These are phyloP conservation scores for Ophraella communa DNA, from an alignment of 2,888 invertebrate species.

Conservation along the genomic window DNA sequence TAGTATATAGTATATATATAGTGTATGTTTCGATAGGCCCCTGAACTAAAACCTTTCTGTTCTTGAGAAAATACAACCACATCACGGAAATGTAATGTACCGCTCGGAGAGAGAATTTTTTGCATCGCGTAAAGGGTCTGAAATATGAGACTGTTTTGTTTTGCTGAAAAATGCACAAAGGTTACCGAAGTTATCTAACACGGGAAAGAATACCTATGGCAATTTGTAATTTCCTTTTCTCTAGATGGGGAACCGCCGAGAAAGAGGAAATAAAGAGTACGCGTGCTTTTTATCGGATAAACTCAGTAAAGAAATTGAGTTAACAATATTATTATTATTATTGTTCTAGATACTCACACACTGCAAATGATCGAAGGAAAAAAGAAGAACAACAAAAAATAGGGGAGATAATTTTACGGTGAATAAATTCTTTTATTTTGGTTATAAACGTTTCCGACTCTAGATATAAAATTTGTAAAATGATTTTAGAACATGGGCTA, in stretches of 20 bases:
- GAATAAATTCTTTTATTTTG: background rate
- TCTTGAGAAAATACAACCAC: background rate
- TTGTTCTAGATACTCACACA: constrained; percentile 5
- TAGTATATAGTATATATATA: too few relatives aligned
- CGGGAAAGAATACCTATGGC: constrained; percentile 15
- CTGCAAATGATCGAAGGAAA: background rate
- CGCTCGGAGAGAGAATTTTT: constrained; percentile 10
- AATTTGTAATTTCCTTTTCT: constrained; percentile 14
- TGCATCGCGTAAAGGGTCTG: background rate
- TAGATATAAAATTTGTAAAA: too few relatives aligned
- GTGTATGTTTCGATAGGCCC: background rate
- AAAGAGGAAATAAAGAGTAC: constrained; percentile 6
- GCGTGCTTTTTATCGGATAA: constrained; percentile 7
- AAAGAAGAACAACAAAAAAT: background rate
- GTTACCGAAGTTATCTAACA: constrained; percentile 9
- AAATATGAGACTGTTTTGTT: constrained; percentile 17
- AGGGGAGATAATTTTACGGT: background rate
- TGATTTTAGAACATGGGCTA: too few relatives aligned
- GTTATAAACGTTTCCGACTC: background rate
- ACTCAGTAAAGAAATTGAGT: background rate
- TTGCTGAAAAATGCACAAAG: constrained; percentile 15
- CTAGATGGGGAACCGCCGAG: background rate
- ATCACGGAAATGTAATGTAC: constrained; percentile 7
- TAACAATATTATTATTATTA: constrained; percentile 6
- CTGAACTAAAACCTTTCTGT: background rate